These are phyloP conservation scores for Peromyscus californicus DNA, from an alignment of 2,113 vertebrate species.

Conservation along the genomic window DNA sequence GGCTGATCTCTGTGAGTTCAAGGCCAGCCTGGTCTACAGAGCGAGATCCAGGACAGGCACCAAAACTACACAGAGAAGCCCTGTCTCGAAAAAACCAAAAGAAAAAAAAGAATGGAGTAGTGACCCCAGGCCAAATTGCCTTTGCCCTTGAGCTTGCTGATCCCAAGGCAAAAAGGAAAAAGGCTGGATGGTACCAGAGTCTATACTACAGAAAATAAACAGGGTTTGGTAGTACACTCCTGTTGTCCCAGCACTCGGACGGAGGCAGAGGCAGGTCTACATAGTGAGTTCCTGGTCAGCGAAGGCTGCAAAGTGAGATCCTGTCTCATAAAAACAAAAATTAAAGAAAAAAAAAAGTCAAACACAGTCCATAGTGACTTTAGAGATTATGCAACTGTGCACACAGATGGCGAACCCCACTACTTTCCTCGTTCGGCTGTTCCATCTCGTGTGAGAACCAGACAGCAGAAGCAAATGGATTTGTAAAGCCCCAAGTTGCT, in stretches of 20 bases:
- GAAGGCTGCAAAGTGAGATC: not conserved
- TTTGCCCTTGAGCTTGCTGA: not conserved
- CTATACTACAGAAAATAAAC: too few species aligned
- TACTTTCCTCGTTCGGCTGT: not conserved
- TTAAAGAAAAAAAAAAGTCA: not conserved
- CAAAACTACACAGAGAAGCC: too few species aligned
- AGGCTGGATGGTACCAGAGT: not conserved
- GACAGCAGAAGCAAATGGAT: not conserved
- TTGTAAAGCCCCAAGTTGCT: not conserved
- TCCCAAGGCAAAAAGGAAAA: not conserved
- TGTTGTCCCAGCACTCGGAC: too few species aligned
- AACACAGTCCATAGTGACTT: not conserved
- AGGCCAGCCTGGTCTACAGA: too few species aligned
- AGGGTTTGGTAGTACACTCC: too few species aligned
- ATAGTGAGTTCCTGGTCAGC: not conserved
- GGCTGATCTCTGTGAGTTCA: too few species aligned
- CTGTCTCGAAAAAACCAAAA: too few species aligned
- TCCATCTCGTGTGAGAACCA: not conserved
- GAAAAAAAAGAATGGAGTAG: not conserved
- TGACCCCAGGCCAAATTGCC: not conserved
- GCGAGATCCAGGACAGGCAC: too few species aligned
- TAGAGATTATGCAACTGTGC: not conserved
- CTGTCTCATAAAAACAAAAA: not conserved
- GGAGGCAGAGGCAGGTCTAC: not conserved
- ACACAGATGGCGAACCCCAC: fast-evolving